Percentiles rank a stretch among this genome's conserved stretches.
Conservation (phyloP, 2,888 invertebrate species). For the Gibbula magus region DNA sequence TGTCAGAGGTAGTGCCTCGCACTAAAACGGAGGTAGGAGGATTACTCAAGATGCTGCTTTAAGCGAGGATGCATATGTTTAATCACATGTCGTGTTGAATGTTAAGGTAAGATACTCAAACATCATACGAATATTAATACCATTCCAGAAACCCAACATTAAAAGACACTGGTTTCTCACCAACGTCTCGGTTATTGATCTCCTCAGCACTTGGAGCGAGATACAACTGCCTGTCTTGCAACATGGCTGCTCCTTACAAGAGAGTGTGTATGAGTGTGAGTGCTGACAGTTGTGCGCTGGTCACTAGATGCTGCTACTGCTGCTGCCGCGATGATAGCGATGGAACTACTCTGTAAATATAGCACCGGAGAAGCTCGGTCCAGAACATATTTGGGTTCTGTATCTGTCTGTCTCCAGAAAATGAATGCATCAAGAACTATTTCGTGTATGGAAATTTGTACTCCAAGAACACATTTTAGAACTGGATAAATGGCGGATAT, state of each 20-base stretch:
- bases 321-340: too few relatives aligned
- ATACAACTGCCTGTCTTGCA: neutral
- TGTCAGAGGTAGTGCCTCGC: neutral
- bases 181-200: neutral
- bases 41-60: neutral
- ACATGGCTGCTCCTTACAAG: neutral
- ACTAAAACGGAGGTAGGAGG: neutral
- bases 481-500: too few relatives aligned
- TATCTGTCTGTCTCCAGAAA: too few relatives aligned
- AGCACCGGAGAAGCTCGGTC: too few relatives aligned
- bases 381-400: too few relatives aligned
- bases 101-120: neutral
- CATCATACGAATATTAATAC: neutral
- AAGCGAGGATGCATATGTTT: neutral
- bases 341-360: too few relatives aligned
- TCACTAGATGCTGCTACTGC: too few relatives aligned
- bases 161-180: neutral
- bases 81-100: neutral
- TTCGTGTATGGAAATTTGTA: too few relatives aligned
- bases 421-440: too few relatives aligned
- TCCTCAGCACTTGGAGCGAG: neutral
- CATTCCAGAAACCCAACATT: too few relatives aligned
- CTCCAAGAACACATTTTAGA: too few relatives aligned
- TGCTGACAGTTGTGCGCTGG: too few relatives aligned
- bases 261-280: neutral